Percentiles rank a stretch among this genome's conserved stretches.
Evolutionary conservation across 2,888 invertebrate genomes (phyloP).

Genomic region (Tachystola acroxantha): DNA sequence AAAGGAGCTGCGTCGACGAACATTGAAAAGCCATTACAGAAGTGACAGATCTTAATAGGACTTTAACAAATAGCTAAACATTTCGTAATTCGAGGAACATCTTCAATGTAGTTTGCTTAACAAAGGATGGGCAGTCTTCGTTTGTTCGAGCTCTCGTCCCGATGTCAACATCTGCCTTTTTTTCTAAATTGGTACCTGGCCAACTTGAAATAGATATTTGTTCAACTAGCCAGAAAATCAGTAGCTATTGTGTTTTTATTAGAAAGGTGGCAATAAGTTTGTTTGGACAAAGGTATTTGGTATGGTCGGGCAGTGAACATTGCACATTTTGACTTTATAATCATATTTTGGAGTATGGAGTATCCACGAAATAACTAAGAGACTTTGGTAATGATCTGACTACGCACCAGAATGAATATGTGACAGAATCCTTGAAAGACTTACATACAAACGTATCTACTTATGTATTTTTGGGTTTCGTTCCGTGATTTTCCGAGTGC

Average conservation of each 20-base stretch:
- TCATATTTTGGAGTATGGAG: too few species aligned
- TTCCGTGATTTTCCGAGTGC: too few species aligned
- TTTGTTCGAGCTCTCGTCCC: conserved; percentile 50
- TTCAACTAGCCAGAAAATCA: conserved; percentile 75
- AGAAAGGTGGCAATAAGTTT: conserved; percentile 51
- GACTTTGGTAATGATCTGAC: too few species aligned
- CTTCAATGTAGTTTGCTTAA: conserved; percentile 66
- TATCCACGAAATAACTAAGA: too few species aligned
- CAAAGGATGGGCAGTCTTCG: conserved; percentile 54
- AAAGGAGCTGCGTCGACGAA: conserved; percentile 1
- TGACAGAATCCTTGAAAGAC: too few species aligned
- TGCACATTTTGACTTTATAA: conserved; percentile 42
- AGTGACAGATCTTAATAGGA: conserved; percentile 74
- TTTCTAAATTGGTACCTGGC: conserved; percentile 48
- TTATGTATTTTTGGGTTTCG: too few species aligned
- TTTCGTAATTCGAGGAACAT: conserved; percentile 73
- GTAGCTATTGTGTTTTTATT: conserved; percentile 52
- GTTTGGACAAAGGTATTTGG: conserved; percentile 42
- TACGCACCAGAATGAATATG: too few species aligned
- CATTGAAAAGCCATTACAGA: conserved; percentile 44
- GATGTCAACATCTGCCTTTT: conserved; percentile 71
- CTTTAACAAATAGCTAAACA: conserved; percentile 76
- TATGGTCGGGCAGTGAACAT: conserved; percentile 31
- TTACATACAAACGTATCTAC: too few species aligned
- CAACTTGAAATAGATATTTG: conserved; percentile 69